Conservation (phyloP, 2,888 invertebrate genomes). For the Mactromeris polynyma region DNA sequence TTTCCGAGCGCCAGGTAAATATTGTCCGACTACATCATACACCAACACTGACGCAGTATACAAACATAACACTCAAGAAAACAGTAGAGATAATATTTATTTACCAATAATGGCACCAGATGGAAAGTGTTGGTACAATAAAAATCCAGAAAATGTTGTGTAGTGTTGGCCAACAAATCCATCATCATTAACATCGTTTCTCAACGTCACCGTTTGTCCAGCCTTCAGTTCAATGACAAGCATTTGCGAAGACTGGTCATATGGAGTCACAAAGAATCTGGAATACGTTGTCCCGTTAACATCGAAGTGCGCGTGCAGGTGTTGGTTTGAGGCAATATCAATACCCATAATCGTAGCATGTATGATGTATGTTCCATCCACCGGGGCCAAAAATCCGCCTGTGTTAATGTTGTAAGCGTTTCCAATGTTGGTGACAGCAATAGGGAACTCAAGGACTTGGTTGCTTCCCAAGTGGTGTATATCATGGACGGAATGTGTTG, state of each 20-base stretch:
- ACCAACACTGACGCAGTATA: too few species aligned
- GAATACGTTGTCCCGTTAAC: neutral
- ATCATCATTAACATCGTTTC: neutral
- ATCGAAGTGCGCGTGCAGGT: neutral
- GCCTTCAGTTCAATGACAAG: neutral
- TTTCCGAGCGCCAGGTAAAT: too few species aligned
- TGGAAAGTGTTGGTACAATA: slow-evolving; percentile 26
- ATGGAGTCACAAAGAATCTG: neutral
- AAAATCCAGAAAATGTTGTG: slow-evolving; percentile 26
- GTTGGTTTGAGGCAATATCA: neutral
- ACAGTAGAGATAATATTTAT: neutral
- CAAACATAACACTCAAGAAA: neutral
- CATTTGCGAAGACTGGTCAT: slow-evolving; percentile 19
- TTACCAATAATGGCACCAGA: neutral
- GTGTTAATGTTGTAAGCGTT: slow-evolving; percentile 10
- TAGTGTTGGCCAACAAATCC: neutral
- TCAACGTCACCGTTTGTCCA: neutral
- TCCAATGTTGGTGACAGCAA: slow-evolving; percentile 1
- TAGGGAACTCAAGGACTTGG: neutral
- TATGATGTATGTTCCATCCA: neutral
- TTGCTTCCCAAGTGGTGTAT: neutral
- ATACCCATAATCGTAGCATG: slow-evolving; percentile 12
- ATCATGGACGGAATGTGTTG: neutral
- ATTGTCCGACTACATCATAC: too few species aligned
- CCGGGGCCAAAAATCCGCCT: slow-evolving; percentile 3